Evolutionary conservation across 2,888 invertebrate genomes (phyloP).

Genomic region (Coremacera marginata): DNA sequence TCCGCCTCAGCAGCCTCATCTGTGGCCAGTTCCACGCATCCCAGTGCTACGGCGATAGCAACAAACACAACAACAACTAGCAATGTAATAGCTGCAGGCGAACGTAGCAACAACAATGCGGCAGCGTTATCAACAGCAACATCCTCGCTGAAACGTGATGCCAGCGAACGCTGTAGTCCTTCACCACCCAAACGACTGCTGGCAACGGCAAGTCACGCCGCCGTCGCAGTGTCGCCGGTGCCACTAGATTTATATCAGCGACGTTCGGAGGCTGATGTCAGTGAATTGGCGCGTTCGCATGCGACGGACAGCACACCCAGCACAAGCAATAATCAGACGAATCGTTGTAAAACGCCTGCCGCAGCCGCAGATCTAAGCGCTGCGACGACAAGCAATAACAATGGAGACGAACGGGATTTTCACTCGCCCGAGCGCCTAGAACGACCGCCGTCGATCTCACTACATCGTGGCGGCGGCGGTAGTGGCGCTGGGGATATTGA

Average conservation of each 20-base stretch:
- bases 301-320: conserved; percentile 44
- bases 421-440: conserved; percentile 38
- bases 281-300: conserved; percentile 36
- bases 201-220: conserved; percentile 37
- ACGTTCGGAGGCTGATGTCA: conserved; percentile 52
- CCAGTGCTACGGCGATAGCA: conserved; percentile 28
- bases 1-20: conserved; percentile 49
- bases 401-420: conserved; percentile 40
- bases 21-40: conserved; percentile 38
- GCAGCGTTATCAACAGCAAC: conserved; percentile 51
- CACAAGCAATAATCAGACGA: conserved; percentile 50
- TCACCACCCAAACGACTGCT: conserved; percentile 63
- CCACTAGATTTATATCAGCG: conserved; percentile 69
- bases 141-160: conserved; percentile 59
- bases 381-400: conserved; percentile 31
- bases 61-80: conserved; percentile 42
- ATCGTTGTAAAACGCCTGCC: conserved; percentile 49
- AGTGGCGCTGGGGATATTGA: conserved; percentile 51
- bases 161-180: conserved; percentile 64
- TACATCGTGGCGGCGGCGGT: conserved; percentile 15
- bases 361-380: conserved; percentile 50
- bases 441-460: conserved; percentile 40
- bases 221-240: conserved; percentile 55
- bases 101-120: conserved; percentile 50
- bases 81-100: conserved; percentile 44